phyloP scores from a whole-genome alignment of 2,888 invertebrate genomes.

The Drepana falcataria region DNA sequence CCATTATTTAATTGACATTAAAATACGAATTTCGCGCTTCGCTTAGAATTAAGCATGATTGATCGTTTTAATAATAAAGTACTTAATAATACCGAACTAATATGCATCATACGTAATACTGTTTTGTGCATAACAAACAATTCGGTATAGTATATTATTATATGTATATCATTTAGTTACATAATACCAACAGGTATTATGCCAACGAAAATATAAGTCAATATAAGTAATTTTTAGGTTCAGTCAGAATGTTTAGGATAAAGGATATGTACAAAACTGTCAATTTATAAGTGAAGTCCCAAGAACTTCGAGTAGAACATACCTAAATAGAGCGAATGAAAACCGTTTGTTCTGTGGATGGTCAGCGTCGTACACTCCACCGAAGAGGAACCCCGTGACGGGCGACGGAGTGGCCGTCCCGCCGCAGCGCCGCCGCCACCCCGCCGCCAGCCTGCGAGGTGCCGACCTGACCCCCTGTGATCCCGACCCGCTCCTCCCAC shows the following conservation, averaged over 20 bases:
- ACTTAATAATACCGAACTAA: neutral
- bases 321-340: constrained; percentile 49
- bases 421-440: constrained; percentile 71
- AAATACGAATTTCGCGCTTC: constrained; percentile 24
- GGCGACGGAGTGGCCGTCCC: constrained; percentile 79
- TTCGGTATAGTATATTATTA: too few relatives aligned
- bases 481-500: constrained; percentile 37
- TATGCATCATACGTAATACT: neutral
- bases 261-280: too few relatives aligned
- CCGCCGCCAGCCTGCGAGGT: constrained; percentile 72
- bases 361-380: constrained; percentile 69
- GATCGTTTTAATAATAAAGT: constrained; percentile 14
- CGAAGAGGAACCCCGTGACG: constrained; percentile 82
- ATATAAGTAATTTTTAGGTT: too few relatives aligned
- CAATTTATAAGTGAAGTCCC: neutral
- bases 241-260: too few relatives aligned
- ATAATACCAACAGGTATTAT: too few relatives aligned
- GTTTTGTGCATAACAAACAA: neutral
- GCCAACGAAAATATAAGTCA: too few relatives aligned
- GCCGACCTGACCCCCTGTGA: constrained; percentile 53
- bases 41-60: constrained; percentile 36
- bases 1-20: constrained; percentile 10
- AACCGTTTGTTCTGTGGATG: constrained; percentile 72
- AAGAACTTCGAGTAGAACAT: constrained; percentile 12
- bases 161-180: too few relatives aligned